Conservation (phyloP, 2,888 invertebrate species). For the Trisateles emortualis region DNA sequence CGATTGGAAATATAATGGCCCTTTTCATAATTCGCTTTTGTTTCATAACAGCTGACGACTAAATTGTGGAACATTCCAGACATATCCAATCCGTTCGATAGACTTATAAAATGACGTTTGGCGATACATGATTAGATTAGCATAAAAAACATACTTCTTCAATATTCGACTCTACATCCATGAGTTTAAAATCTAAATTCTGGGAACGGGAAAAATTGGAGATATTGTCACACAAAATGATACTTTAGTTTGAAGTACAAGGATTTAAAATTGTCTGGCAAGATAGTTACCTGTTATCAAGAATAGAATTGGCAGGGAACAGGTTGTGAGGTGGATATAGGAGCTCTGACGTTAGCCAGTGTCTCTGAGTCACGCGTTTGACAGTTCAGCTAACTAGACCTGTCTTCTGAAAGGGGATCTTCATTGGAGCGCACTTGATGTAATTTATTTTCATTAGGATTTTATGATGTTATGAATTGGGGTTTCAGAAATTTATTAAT, state of each 20-base stretch:
- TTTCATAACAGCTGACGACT: slow-evolving; percentile 9
- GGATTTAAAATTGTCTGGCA: slow-evolving; percentile 36
- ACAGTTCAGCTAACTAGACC: slow-evolving; percentile 64
- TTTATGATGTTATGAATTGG: slow-evolving; percentile 17
- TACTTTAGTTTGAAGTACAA: slow-evolving; percentile 28
- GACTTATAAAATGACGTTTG: slow-evolving; percentile 58
- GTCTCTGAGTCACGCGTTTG: slow-evolving; percentile 62
- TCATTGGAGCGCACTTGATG: slow-evolving; percentile 17
- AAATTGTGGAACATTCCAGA: slow-evolving; percentile 48
- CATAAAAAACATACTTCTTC: too few relatives aligned
- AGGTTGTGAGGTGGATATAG: slow-evolving; percentile 61
- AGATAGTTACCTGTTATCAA: slow-evolving; percentile 54
- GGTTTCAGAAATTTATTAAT: slow-evolving; percentile 3
- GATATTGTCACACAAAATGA: slow-evolving; percentile 29
- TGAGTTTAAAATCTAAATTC: slow-evolving; percentile 15
- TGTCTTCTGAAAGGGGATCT: slow-evolving; percentile 41
- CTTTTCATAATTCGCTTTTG: not conserved
- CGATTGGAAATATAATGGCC: too few relatives aligned
- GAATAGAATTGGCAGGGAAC: slow-evolving; percentile 78
- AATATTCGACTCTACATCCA: not conserved
- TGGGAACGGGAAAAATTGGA: not conserved
- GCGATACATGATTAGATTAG: slow-evolving; percentile 43
- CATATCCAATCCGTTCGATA: slow-evolving; percentile 50
- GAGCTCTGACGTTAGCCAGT: slow-evolving; percentile 64
- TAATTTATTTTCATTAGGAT: slow-evolving; percentile 26